Conservation (phyloP, 2,888 invertebrate species). For the Tachystola acroxantha region DNA sequence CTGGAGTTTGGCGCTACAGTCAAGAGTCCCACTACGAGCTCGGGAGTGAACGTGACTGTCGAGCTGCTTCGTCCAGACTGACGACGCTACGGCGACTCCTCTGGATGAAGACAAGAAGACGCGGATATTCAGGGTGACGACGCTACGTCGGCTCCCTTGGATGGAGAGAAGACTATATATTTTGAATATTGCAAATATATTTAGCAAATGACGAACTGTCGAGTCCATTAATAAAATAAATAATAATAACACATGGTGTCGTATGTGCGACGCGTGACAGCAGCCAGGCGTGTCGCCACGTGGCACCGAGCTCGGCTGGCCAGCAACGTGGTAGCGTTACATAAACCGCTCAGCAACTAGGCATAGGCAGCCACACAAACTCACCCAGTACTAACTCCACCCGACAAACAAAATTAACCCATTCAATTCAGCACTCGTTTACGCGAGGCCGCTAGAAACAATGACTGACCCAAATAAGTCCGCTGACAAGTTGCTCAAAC, state of each 20-base stretch:
- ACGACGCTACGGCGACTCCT: too few species aligned
- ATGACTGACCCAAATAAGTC: constrained; percentile 31
- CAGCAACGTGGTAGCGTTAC: constrained; percentile 44
- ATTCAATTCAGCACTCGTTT: constrained; percentile 14
- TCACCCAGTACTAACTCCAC: not conserved
- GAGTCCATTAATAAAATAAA: too few species aligned
- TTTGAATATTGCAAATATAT: too few species aligned
- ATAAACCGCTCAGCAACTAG: constrained; percentile 27
- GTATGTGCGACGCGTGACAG: constrained; percentile 30
- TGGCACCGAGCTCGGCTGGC: constrained; percentile 39
- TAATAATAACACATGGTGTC: constrained; percentile 19
- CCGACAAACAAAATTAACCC: not conserved
- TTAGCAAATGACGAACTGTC: too few species aligned
- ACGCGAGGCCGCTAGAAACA: constrained; percentile 29
- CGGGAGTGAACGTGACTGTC: too few species aligned
- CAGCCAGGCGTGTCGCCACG: constrained; percentile 32
- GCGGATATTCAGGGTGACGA: too few species aligned
- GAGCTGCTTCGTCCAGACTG: too few species aligned
- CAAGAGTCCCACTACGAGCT: too few species aligned
- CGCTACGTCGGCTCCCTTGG: too few species aligned
- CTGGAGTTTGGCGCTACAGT: too few species aligned
- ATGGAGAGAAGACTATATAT: too few species aligned
- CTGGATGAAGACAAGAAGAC: too few species aligned
- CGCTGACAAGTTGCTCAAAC: constrained; percentile 18
- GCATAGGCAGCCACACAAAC: not conserved